Evolutionary conservation across 1,140 invertebrate genomes (phyloP), one percentile per base, ranked within the genome.

Genomic region (Oreohelix idahoensis): DNA sequence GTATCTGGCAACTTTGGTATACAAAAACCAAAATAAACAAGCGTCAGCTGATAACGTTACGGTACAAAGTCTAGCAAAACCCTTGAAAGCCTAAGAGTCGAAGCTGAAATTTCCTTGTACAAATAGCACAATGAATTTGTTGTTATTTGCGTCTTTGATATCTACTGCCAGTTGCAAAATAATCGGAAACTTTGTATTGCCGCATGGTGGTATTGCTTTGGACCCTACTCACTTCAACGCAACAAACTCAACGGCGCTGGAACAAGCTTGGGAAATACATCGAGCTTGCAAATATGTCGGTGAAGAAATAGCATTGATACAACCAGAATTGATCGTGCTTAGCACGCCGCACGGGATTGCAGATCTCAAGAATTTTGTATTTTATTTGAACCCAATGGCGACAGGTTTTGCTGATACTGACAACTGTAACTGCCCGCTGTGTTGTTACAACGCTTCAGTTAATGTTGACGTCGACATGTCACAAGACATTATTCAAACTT

Each of bases 271-370:
- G 81, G 73, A 84, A 78, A 42, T 88, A 38, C 85, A 88, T 73
- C 32, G 80, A 23, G 83, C 86, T 0, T 88, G 84, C 39, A 45
- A 29, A 17, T 15, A 71, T 23, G 81, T 87, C 8, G 86, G 87
- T 1, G 39, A 86, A 35, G 29, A 80, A 15, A 85, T 88, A 11
- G 49, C 45, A 32, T n/a, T 36, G 20, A 35, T 84, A 17, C 32
- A 81, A 17, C 87, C 87, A 1, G 87, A 88, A 42, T 26, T 86
- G 10, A 79, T 88, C 23, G 83, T 88, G 35, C 79, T 88, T 2
- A 88, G 87, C 51, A 88, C 87, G 0, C 87, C 87, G 11, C 87
- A 88, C 69, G 87, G 87, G 38, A 81, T 88, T 17, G 78, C 87
- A 32, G 87, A 88, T 79, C 45, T 84, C 20, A 84, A 80, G 1